Evolutionary conservation across 2,888 invertebrate genomes (phyloP), one percentile per base, ranked within the genome.

Genomic region (Anoplius nigerrimus): DNA sequence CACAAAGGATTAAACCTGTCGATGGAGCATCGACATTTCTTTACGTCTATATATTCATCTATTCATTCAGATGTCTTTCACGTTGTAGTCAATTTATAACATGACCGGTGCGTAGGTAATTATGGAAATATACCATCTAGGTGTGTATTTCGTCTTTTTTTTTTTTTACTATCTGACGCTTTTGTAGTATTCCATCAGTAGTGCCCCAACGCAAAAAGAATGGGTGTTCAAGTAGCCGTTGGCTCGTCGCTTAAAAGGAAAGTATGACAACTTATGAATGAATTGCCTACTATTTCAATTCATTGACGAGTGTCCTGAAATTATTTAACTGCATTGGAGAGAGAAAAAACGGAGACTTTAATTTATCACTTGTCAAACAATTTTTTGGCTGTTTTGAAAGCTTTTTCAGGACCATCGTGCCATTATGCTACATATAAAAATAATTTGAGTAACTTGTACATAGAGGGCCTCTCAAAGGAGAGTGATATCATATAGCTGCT

Each of bases 221-320:
- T 85, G 82, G 85, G 84, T 82, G 84, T 82, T 86, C 84, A 84
- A 87, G 87, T 81, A 84, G 87, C 84, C 84, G 84, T 84, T 79
- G 85, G 82, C 84, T 86, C 86, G 86, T 84, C 82, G 86, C 87
- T 87, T 87, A 82, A 87, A 87, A 87, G 87, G 86, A 87, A 87
- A 87, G 84, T 81, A 87, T 83, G 86, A 87, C 81, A 82, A 85
- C 81, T 84, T 82, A 78, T 87, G 77, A 86, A 84, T 86, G 72
- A 72, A 81, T 80, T 76, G 74, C 74, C 75, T 79, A 75, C 62
- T 62, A 46, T 54, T 65, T 58, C n/a, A 54, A 34, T 43, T 57
- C 24, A 18, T 58, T 18, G 65, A 79, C 80, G 78, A 80, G 68
- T 71, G 79, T 76, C 78, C 78, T 76, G 75, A 78, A 80, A 75